phyloP scores from a whole-genome alignment of 2,888 invertebrate species.

The Acleris cristana region DNA sequence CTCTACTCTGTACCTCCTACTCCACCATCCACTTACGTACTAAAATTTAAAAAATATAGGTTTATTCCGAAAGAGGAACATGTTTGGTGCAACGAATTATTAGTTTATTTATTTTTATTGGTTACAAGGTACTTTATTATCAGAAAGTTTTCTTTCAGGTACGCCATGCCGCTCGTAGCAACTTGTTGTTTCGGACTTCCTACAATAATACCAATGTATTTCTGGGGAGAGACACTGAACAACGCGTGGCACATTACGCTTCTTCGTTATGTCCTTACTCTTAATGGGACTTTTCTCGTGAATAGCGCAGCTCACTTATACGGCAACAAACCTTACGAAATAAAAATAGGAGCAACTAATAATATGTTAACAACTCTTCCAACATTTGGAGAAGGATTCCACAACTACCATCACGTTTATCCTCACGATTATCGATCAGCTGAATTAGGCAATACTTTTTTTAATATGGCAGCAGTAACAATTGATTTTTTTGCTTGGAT shows the following conservation, averaged over 20 bases:
- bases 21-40: no score
- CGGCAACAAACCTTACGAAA: constrained; percentile 75
- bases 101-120: no score
- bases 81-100: no score
- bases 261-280: constrained; percentile 80
- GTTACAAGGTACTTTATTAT: no score
- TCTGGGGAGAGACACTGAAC: constrained; percentile 83
- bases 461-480: constrained; percentile 56
- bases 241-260: constrained; percentile 71
- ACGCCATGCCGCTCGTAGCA: constrained; percentile 85
- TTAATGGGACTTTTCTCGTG: constrained; percentile 86
- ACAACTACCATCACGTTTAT: constrained; percentile 62
- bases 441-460: constrained; percentile 57
- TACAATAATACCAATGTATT: constrained; percentile 81
- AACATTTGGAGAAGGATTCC: constrained; percentile 61
- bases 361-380: constrained; percentile 46
- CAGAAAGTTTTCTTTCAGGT: constrained; percentile 55
- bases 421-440: constrained; percentile 64
- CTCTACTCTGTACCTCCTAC: no score
- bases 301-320: constrained; percentile 86
- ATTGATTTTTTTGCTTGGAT: constrained; percentile 60
- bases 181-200: constrained; percentile 80
- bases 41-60: no score
- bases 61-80: no score
- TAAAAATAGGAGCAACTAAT: constrained; percentile 51